Percentiles rank a stretch among this genome's conserved stretches.
phyloP scores from a whole-genome alignment of 2,797 vertebrate species.

The Rhabdophis nuchalis region DNA sequence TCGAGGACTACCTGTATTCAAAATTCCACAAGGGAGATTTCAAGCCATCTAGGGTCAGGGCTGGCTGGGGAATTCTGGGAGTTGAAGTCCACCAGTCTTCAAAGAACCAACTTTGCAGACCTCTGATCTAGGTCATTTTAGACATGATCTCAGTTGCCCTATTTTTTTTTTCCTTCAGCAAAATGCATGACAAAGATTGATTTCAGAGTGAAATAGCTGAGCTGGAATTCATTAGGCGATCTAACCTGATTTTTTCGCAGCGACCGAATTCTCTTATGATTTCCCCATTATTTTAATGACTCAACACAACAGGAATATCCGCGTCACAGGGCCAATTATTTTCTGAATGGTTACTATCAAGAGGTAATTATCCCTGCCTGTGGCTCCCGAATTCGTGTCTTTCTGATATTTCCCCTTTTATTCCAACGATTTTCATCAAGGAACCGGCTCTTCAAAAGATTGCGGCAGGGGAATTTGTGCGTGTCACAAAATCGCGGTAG shows the following conservation, averaged over 20 bases:
- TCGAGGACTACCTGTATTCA: background rate
- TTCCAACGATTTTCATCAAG: background rate
- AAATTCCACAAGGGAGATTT: background rate
- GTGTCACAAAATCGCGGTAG: background rate
- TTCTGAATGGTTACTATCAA: background rate
- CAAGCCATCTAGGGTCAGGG: too few species aligned
- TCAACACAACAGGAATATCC: background rate
- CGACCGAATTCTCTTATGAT: background rate
- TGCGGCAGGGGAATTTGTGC: background rate
- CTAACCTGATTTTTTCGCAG: background rate
- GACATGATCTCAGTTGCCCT: background rate
- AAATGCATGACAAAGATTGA: background rate
- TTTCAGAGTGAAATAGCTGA: background rate
- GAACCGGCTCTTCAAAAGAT: background rate
- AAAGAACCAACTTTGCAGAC: too few species aligned
- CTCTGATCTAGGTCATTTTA: background rate
- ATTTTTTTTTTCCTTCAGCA: background rate
- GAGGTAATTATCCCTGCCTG: background rate
- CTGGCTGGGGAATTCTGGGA: too few species aligned
- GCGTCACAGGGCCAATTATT: background rate
- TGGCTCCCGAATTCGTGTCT: background rate
- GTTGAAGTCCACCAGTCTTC: too few species aligned
- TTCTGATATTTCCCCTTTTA: background rate
- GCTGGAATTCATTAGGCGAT: background rate
- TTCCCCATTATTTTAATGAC: background rate